Evolutionary conservation across 2,113 vertebrate species (phyloP).

Genomic region (Nothobranchius furzeri): DNA sequence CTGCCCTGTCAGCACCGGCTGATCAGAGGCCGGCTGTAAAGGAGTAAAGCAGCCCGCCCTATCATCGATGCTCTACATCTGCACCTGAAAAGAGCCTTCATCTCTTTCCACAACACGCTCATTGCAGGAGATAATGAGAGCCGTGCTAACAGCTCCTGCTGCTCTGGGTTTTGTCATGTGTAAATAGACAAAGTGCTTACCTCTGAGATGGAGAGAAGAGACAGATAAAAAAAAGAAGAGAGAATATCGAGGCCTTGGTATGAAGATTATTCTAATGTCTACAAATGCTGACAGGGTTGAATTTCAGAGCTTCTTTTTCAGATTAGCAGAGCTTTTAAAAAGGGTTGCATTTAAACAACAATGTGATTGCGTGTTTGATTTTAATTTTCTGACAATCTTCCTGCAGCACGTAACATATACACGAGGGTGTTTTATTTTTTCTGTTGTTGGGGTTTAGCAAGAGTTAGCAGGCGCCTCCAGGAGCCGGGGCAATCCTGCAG

Average conservation of each 20-base stretch:
- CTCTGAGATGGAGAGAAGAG: slow-evolving; percentile 66
- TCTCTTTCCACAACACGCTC: slow-evolving; percentile 79
- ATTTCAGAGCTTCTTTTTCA: slow-evolving; percentile 68
- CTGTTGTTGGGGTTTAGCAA: slow-evolving; percentile 64
- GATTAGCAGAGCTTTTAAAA: slow-evolving; percentile 71
- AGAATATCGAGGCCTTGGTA: slow-evolving; percentile 43
- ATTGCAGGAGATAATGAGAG: slow-evolving; percentile 83
- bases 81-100: slow-evolving; percentile 80
- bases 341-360: slow-evolving; percentile 73
- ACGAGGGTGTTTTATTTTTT: slow-evolving; percentile 46
- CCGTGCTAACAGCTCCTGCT: slow-evolving; percentile 73
- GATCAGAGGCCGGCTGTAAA: slow-evolving; percentile 90
- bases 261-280: slow-evolving; percentile 80
- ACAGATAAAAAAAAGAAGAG: slow-evolving; percentile 18
- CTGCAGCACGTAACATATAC: slow-evolving; percentile 66
- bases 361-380: slow-evolving; percentile 78
- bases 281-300: slow-evolving; percentile 81
- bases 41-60: slow-evolving; percentile 84
- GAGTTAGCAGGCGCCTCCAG: slow-evolving; percentile 52
- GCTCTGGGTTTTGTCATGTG: slow-evolving; percentile 77
- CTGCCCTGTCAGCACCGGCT: slow-evolving; percentile 91
- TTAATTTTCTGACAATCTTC: slow-evolving; percentile 79
- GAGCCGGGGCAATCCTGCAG: slow-evolving; percentile 64
- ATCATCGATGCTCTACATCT: slow-evolving; percentile 83
- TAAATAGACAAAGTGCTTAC: slow-evolving; percentile 78